These are phyloP conservation scores for Zenarchopterus dispar DNA, from an alignment of 2,797 vertebrate genomes.

Conservation along the genomic window DNA sequence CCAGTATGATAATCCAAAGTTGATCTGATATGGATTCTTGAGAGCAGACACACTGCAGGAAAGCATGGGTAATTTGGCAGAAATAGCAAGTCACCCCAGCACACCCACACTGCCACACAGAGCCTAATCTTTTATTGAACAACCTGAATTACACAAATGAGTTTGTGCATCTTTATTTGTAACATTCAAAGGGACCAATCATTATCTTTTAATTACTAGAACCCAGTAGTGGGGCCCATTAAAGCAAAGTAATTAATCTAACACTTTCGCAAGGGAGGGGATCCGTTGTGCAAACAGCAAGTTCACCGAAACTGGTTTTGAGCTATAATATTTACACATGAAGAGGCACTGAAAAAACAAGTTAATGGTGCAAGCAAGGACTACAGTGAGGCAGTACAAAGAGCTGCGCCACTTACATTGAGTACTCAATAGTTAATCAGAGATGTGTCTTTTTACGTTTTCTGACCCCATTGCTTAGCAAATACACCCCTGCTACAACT, in stretches of 20 bases:
- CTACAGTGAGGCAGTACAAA: slow-evolving; percentile 43
- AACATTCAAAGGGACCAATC: slow-evolving; percentile 83
- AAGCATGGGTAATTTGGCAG: slow-evolving; percentile 51
- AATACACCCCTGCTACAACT: slow-evolving; percentile 8
- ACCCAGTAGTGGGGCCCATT: slow-evolving; percentile 79
- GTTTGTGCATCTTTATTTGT: slow-evolving; percentile 82
- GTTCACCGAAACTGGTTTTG: slow-evolving; percentile 72
- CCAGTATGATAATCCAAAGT: slow-evolving; percentile 62
- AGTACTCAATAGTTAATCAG: slow-evolving; percentile 41
- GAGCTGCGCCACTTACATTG: slow-evolving; percentile 28
- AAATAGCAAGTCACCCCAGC: slow-evolving; percentile 43
- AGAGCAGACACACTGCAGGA: slow-evolving; percentile 42
- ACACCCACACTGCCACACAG: slow-evolving; percentile 33
- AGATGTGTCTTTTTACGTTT: slow-evolving; percentile 34
- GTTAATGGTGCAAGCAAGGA: slow-evolving; percentile 44
- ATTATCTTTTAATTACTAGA: slow-evolving; percentile 86
- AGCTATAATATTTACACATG: slow-evolving; percentile 73
- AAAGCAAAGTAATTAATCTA: slow-evolving; percentile 83
- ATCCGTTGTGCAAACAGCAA: slow-evolving; percentile 69
- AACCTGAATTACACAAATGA: slow-evolving; percentile 78
- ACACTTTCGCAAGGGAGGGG: slow-evolving; percentile 68
- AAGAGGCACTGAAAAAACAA: slow-evolving; percentile 56
- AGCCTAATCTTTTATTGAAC: slow-evolving; percentile 78
- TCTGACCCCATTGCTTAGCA: slow-evolving; percentile 12
- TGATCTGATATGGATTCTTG: slow-evolving; percentile 54